Conservation (phyloP, 2,888 invertebrate species). For the Baronia brevicornis region DNA sequence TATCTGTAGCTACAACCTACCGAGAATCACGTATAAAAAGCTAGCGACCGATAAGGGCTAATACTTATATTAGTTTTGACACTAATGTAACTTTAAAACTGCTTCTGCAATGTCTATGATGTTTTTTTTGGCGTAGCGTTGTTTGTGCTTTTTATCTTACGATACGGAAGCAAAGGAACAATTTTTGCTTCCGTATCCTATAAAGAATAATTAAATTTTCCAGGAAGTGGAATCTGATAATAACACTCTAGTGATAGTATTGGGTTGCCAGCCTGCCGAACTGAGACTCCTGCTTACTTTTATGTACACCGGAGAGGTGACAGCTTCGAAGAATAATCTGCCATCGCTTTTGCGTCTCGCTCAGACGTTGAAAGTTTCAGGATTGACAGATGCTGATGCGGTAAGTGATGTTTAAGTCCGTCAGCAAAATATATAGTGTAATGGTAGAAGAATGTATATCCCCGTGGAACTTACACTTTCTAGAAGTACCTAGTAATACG, state of each 20-base stretch:
- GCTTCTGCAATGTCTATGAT: too few species aligned
- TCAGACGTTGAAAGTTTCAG: conserved; percentile 87
- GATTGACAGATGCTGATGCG: conserved; percentile 82
- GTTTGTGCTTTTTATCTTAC: too few species aligned
- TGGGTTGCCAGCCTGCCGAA: conserved; percentile 82
- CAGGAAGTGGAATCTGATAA: conserved; percentile 82
- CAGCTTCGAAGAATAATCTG: conserved; percentile 86
- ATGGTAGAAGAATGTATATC: too few species aligned
- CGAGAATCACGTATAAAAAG: too few species aligned
- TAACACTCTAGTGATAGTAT: conserved; percentile 83
- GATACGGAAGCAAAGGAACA: not conserved
- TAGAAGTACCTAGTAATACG: too few species aligned
- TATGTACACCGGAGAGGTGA: conserved; percentile 92
- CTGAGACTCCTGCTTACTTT: conserved; percentile 86
- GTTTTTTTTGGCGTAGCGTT: too few species aligned
- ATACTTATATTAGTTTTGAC: too few species aligned
- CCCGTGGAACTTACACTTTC: too few species aligned
- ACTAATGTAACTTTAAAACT: too few species aligned
- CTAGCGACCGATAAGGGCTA: too few species aligned
- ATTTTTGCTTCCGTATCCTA: not conserved
- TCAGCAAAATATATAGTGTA: not conserved
- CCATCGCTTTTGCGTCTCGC: conserved; percentile 86
- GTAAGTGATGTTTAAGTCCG: conserved; percentile 62
- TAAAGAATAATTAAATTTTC: conserved; percentile 18
- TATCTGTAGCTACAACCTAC: too few species aligned